These are phyloP conservation scores for Apamea anceps DNA, from an alignment of 2,888 invertebrate genomes.

Conservation along the genomic window DNA sequence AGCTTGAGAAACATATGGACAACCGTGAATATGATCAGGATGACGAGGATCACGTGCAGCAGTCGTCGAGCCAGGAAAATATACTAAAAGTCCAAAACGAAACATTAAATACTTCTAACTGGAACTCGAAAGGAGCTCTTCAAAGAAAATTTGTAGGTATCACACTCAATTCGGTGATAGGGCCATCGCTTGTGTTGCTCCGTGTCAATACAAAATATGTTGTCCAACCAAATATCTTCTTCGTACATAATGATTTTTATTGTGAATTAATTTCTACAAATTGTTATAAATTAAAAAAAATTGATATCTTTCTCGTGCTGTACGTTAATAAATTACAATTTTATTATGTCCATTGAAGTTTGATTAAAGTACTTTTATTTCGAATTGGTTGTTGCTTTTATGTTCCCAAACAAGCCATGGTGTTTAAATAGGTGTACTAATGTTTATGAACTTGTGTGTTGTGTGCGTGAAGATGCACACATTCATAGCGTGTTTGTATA, in stretches of 20 bases:
- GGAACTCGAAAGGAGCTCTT: not conserved
- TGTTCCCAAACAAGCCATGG: not conserved
- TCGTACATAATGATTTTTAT: not conserved
- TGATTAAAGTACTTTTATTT: slow-evolving; percentile 13
- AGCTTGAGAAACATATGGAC: slow-evolving; percentile 21
- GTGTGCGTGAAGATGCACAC: not conserved
- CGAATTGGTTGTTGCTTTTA: not conserved
- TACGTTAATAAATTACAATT: not conserved
- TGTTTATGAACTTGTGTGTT: not conserved
- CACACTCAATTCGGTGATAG: slow-evolving; percentile 26
- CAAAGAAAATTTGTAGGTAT: slow-evolving; percentile 39
- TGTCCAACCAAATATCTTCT: not conserved
- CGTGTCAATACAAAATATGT: slow-evolving; percentile 18
- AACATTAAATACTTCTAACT: not conserved
- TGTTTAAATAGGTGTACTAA: not conserved
- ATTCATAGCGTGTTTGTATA: not conserved
- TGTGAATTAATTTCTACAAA: not conserved
- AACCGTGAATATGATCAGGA: not conserved
- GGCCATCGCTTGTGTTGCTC: slow-evolving; percentile 20
- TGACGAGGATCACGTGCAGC: not conserved
- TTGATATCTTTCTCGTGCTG: not conserved
- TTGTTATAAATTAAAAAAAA: not conserved
- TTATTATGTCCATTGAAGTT: not conserved
- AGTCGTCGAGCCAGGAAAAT: not conserved
- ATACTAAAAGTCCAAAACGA: not conserved